Base-by-base conservation (phyloP, 1,140 invertebrate species). In the silkworm (Bombyx mori) region DNA sequence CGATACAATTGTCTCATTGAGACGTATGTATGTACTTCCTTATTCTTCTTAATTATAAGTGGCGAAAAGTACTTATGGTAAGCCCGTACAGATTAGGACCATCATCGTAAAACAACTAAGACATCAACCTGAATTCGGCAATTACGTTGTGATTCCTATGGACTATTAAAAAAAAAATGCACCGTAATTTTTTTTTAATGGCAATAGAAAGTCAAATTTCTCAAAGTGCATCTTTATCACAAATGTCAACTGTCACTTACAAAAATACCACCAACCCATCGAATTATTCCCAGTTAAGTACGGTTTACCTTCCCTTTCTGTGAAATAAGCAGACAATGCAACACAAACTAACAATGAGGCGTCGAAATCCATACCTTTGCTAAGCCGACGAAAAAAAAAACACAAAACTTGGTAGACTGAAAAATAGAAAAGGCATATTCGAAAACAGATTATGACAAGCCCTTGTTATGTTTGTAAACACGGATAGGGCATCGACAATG, bases 381-480 rank as follows among this genome's bases (percentile, higher is more conserved):
- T 44, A 71, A 71, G 70, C 73, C 63, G 68, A 58, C 51, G 50
- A 60, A 71, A 77, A 82, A 84, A 82, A 79, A 82, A 69, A 75
- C 68, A 69, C 57, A 73, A 80, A 77, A 79, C 71, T 82, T 75
- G 71, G 66, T 69, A 81, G 73, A 82, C 73, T 75, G 70, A 77
- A 76, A 74, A 79, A 74, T 74, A 79, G 75, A 75, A 77, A 73
- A 79, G 68, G 61, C 68, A 69, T 67, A 75, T 83, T 72, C 69
- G 26, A 72, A 86, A 84, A 83, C 74, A 84, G 83, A 84, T 86
- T 86, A 84, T 81, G 77, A 83, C 81, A 82, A 78, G 77, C 81
- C 77, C 75, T 74, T 86, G 80, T 86, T 86, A 78, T 86, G 83
- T 86, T 86, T 86, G 81, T 86, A 86, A 86, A 86, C 83, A 86